Base-by-base conservation (phyloP, 1,140 invertebrate species). In the Papilio glaucus region DNA sequence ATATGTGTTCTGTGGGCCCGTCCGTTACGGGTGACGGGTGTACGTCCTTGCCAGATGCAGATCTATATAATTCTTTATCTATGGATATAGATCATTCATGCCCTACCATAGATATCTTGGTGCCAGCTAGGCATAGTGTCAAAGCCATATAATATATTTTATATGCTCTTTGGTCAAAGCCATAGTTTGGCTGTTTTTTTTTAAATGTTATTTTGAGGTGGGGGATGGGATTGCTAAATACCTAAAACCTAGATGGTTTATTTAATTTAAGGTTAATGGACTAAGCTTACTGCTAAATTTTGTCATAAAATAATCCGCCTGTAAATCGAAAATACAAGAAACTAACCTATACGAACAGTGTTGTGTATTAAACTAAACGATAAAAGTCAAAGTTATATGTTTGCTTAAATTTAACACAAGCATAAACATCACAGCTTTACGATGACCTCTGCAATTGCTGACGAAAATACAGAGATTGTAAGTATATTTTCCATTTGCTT, bases 401-500 rank as follows among this genome's bases (percentile, higher is more conserved):
- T 37, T 13, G 26, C 12, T 61, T 61, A 12, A 62, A 42, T 42
- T 42, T 42, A 13, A 61, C 57, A 62, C 21, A 29, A 18, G 13
- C 26, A 33, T n/a, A 62, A 37, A n/a, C 33, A 33, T 15, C 33
- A 37, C 21, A 26, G 1, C 42, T 13, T 62, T 29, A 74, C 69
- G 69, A 77, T 79, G 78, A 74, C 75, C 8, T 71, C 74, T 15
- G 41, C 33, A 12, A 75, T 74, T 39, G 72, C 73, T 37, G 85
- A 89, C 49, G 86, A 87, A 68, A 84, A 77, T 37, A 77, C 77
- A 38, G 85, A 90, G 75, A 87, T 88, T 70, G 86, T 89, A 81
- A 84, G 85, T 57, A 49, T 33, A 33, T 45, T 21, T 69, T 21
- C 10, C 15, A 33, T 45, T 41, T 5, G n/a, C 38, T 26, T 18